Evolutionary conservation across 2,797 vertebrate species (phyloP).

Genomic region (Pipistrellus kuhlii): DNA sequence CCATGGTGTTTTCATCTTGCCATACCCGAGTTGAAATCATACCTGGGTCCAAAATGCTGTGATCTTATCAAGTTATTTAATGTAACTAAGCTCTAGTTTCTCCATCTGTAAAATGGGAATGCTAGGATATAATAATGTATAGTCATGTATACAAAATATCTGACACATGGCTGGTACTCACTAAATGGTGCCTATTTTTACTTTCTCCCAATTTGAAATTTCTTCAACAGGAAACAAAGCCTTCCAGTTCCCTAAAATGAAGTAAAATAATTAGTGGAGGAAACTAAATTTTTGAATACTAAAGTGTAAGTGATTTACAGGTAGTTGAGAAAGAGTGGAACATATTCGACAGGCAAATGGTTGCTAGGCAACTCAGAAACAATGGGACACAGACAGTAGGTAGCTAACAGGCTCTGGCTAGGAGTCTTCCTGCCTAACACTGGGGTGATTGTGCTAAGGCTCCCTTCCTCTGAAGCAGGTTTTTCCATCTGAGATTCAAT

Average conservation of each 20-base stretch:
- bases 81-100: neutral
- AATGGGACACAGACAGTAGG: too few relatives aligned
- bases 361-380: neutral
- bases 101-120: neutral
- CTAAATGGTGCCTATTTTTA: neutral
- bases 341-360: neutral
- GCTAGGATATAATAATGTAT: neutral
- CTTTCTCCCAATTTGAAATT: constrained; percentile 2
- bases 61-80: neutral
- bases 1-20: neutral
- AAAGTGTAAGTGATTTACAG: neutral
- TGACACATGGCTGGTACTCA: neutral
- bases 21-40: neutral
- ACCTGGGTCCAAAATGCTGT: neutral
- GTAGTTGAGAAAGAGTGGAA: neutral
- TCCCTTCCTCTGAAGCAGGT: neutral
- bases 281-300: neutral
- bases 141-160: neutral
- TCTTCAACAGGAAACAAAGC: neutral
- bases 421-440: neutral
- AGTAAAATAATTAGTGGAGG: neutral
- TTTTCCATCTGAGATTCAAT: neutral
- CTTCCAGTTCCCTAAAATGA: neutral
- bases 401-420: neutral
- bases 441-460: neutral